These are phyloP conservation scores for Aphodius granarius DNA, from an alignment of 2,888 invertebrate genomes.

Conservation along the genomic window DNA sequence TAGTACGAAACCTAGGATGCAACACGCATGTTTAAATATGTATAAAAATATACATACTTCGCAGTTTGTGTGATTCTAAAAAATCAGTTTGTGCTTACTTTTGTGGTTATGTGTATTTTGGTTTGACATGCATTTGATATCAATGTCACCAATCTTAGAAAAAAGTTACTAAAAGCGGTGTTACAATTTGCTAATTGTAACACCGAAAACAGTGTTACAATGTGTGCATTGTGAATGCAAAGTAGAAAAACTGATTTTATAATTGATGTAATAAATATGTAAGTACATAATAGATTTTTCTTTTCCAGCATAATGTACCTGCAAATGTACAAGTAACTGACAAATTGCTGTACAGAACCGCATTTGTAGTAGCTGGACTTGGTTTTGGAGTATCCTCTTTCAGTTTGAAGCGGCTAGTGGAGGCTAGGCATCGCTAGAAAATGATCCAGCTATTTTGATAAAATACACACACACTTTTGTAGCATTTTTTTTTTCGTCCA, in stretches of 20 bases:
- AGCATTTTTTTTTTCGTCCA: not conserved
- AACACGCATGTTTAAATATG: too few species aligned
- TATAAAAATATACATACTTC: too few species aligned
- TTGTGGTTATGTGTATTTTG: too few species aligned
- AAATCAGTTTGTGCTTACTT: too few species aligned
- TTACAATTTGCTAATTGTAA: too few species aligned
- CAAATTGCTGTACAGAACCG: conserved; percentile 47
- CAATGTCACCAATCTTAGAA: too few species aligned
- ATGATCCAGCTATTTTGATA: not conserved
- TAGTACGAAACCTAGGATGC: too few species aligned
- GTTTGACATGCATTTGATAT: too few species aligned
- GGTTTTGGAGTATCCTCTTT: conserved; percentile 51
- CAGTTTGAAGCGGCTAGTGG: conserved; percentile 47
- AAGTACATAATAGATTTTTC: not conserved
- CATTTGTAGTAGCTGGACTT: conserved; percentile 48
- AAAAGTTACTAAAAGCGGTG: too few species aligned
- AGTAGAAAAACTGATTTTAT: not conserved
- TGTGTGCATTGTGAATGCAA: too few species aligned
- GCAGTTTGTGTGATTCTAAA: too few species aligned
- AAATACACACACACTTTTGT: not conserved
- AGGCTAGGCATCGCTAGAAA: conserved; percentile 30
- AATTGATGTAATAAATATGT: not conserved
- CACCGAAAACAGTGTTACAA: too few species aligned
- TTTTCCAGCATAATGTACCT: conserved; percentile 40
- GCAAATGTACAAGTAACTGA: conserved; percentile 37